Evolutionary conservation across 1,140 invertebrate genomes (phyloP).

Genomic region (Drosophila jambulina): DNA sequence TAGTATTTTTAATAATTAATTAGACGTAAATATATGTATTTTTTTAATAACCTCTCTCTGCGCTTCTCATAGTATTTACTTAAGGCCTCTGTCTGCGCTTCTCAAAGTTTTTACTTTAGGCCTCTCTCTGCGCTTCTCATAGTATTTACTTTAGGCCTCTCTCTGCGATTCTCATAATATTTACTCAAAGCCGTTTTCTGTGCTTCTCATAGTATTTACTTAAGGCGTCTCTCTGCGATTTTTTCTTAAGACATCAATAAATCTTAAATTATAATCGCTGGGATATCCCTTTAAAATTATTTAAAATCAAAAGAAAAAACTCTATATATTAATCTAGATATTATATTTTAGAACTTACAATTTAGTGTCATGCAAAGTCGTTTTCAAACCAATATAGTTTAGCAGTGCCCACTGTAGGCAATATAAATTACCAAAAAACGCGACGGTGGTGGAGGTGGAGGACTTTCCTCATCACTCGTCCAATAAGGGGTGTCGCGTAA

Average conservation of each 20-base stretch:
- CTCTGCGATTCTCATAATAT: neutral
- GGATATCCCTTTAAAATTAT: neutral
- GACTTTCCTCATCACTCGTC: constrained; percentile 56
- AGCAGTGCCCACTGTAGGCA: constrained; percentile 28
- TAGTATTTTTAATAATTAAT: too few species aligned
- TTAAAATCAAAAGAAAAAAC: neutral
- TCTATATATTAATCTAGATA: neutral
- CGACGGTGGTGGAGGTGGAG: constrained; percentile 20
- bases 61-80: neutral
- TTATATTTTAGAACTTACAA: neutral
- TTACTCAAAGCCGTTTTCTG: neutral
- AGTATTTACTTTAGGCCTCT: neutral
- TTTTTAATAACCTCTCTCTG: neutral
- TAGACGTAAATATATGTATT: neutral
- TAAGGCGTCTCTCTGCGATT: too few species aligned
- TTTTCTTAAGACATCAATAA: neutral
- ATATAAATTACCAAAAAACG: constrained; percentile 56
- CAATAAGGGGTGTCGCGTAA: constrained; percentile 78
- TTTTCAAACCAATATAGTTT: neutral
- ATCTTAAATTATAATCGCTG: neutral
- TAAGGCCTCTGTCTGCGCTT: neutral
- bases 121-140: neutral
- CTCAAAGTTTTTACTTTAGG: neutral
- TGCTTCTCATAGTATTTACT: neutral
- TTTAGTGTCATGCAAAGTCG: too few species aligned